Percentiles rank a stretch among this genome's conserved stretches.
Conservation (phyloP, 2,113 vertebrate species). For the Campylorhamphus procurvoides region DNA sequence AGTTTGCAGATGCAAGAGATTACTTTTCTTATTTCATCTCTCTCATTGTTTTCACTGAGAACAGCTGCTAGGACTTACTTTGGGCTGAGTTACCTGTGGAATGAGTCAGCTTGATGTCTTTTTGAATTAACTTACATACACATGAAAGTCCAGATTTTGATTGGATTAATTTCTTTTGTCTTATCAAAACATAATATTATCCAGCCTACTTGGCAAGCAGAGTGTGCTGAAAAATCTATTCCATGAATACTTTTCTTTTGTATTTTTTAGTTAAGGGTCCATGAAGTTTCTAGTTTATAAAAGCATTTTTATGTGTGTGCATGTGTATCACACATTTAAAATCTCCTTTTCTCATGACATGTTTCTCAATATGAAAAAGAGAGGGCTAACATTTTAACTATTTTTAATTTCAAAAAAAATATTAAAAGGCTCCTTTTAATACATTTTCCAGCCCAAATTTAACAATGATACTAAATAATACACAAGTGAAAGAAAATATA, state of each 20-base stretch:
- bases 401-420: neutral
- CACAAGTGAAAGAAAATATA: neutral
- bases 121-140: neutral
- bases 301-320: neutral
- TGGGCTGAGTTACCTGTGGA: constrained; percentile 43
- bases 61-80: constrained; percentile 33
- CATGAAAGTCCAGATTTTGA: neutral
- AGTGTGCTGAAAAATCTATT: neutral
- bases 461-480: neutral
- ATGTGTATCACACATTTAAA: neutral
- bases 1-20: constrained; percentile 38
- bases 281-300: neutral
- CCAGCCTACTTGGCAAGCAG: constrained; percentile 4
- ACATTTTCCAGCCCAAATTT: neutral
- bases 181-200: constrained; percentile 20
- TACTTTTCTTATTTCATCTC: constrained; percentile 46
- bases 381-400: neutral
- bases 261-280: neutral
- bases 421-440: neutral
- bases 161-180: constrained; percentile 21
- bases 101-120: constrained; percentile 26
- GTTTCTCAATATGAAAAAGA: neutral
- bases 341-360: neutral
- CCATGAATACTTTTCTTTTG: neutral
- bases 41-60: constrained; percentile 46